Evolutionary conservation across 2,888 invertebrate species (phyloP).

Genomic region (Mythimna loreyi): DNA sequence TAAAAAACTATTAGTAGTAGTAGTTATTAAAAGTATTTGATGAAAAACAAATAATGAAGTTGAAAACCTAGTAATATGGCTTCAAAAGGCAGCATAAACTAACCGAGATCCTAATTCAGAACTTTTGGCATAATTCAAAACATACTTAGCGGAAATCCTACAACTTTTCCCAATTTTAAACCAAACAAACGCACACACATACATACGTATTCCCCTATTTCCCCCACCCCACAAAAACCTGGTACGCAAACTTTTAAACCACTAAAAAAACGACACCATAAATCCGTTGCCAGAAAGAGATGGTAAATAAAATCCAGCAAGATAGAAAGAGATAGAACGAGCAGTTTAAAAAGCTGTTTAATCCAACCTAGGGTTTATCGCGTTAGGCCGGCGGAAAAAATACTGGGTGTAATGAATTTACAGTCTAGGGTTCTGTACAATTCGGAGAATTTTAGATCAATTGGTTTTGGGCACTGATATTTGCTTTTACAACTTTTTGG

Average conservation of each 20-base stretch:
- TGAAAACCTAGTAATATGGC: too few relatives aligned
- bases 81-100: background rate
- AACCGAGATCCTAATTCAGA: background rate
- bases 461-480: background rate
- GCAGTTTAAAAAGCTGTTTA: slow-evolving; percentile 68
- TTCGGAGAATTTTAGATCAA: slow-evolving; percentile 20
- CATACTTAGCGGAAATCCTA: slow-evolving; percentile 8
- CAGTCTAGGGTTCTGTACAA: slow-evolving; percentile 45
- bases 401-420: slow-evolving; percentile 53
- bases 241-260: slow-evolving; percentile 54
- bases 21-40: too few relatives aligned
- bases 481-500: background rate
- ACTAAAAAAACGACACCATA: slow-evolving; percentile 50
- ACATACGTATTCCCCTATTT: slow-evolving; percentile 8
- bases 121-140: slow-evolving; percentile 3
- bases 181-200: slow-evolving; percentile 11
- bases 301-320: slow-evolving; percentile 9
- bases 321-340: slow-evolving; percentile 49
- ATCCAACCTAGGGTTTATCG: slow-evolving; percentile 70
- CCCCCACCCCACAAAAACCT: slow-evolving; percentile 35
- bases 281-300: slow-evolving; percentile 48
- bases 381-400: slow-evolving; percentile 65
- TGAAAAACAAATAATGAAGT: too few relatives aligned
- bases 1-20: too few relatives aligned
- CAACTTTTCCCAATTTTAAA: slow-evolving; percentile 38